These are phyloP conservation scores for Psettodes erumei DNA, from an alignment of 2,113 vertebrate species.

Conservation along the genomic window DNA sequence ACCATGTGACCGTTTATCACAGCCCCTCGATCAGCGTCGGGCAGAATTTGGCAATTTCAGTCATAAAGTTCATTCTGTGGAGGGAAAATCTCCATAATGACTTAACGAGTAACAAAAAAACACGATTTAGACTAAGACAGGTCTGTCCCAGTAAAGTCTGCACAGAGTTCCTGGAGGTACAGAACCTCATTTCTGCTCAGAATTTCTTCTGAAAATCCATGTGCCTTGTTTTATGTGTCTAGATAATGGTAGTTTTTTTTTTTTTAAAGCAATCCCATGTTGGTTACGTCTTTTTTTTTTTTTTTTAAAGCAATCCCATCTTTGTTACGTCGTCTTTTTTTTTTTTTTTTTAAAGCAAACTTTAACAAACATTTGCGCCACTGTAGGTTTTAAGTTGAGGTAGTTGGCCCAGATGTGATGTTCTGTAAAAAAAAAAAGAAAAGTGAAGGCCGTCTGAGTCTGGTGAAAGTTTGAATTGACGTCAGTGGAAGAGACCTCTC, in stretches of 20 bases:
- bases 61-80: neutral
- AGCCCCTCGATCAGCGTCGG: neutral
- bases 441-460: neutral
- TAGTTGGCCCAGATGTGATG: neutral
- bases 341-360: too few relatives aligned
- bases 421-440: neutral
- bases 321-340: too few relatives aligned
- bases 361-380: too few relatives aligned
- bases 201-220: too few relatives aligned
- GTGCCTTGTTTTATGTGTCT: neutral
- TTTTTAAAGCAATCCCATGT: neutral
- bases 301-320: too few relatives aligned
- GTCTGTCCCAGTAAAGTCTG: neutral
- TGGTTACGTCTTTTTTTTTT: neutral
- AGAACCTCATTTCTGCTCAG: too few relatives aligned
- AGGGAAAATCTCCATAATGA: neutral
- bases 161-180: too few relatives aligned
- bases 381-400: too few relatives aligned
- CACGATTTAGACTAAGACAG: neutral
- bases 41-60: neutral
- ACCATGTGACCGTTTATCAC: neutral
- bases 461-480: neutral
- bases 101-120: slow-evolving; percentile 10
- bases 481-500: neutral
- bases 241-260: neutral